Evolutionary conservation across 2,888 invertebrate species (phyloP).

Genomic region (Zygothrica quintamaculata): DNA sequence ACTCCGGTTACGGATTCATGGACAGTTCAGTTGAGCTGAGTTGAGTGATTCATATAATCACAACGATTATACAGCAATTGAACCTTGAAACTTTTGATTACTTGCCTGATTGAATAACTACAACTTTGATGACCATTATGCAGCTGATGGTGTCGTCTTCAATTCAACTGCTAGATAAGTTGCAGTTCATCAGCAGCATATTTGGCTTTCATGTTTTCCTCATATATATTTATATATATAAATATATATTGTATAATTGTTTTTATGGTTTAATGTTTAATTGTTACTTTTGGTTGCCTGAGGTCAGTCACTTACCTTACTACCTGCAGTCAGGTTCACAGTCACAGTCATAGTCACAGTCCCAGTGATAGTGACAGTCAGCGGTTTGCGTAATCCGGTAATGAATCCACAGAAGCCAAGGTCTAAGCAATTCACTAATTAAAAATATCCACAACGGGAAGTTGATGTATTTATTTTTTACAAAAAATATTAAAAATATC

Average conservation of each 20-base stretch:
- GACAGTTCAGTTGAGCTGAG: constrained; percentile 48
- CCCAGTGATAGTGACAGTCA: constrained; percentile 29
- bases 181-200: constrained; percentile 37
- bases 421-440: constrained; percentile 13
- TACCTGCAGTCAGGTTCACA: constrained; percentile 7
- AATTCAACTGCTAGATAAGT: constrained; percentile 31
- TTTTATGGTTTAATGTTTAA: constrained; percentile 71
- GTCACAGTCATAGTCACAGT: constrained; percentile 28
- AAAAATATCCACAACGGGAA: constrained; percentile 14
- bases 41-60: constrained; percentile 76
- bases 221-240: too few species aligned
- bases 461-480: neutral
- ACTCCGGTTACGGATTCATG: constrained; percentile 37
- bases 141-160: constrained; percentile 45
- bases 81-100: constrained; percentile 67
- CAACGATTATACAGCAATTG: constrained; percentile 65
- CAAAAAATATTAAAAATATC: too few species aligned
- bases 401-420: constrained; percentile 32
- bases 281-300: constrained; percentile 57
- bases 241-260: constrained; percentile 66
- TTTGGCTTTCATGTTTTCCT: constrained; percentile 15
- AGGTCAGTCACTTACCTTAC: constrained; percentile 46
- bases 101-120: constrained; percentile 54
- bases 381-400: constrained; percentile 45
- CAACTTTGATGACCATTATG: constrained; percentile 7